Conservation (phyloP, 2,113 vertebrate species). For the Centropus bengalensis region DNA sequence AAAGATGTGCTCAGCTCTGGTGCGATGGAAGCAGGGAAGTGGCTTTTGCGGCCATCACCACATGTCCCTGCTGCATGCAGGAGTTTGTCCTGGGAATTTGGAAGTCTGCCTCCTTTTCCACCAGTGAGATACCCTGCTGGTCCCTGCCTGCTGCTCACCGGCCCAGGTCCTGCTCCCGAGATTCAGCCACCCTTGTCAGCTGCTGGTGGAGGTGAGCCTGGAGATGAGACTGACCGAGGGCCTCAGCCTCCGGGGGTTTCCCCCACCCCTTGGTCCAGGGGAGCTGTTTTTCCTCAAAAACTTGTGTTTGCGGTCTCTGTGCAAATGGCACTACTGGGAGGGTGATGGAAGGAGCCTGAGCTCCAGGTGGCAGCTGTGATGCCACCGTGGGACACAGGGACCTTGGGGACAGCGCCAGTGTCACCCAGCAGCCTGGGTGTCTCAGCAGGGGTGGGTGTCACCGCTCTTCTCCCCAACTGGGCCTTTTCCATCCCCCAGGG, state of each 20-base stretch:
- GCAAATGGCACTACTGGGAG: neutral
- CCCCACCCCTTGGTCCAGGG: neutral
- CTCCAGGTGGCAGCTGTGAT: neutral
- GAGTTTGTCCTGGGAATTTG: neutral
- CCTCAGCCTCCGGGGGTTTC: neutral
- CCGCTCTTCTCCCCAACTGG: neutral
- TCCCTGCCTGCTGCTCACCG: neutral
- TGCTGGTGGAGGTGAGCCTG: neutral
- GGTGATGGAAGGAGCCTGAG: accelerated
- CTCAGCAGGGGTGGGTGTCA: neutral
- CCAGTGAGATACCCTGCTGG: neutral
- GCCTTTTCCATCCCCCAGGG: accelerated
- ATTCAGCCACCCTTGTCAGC: neutral
- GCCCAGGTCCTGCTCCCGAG: neutral
- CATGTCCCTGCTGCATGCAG: accelerated
- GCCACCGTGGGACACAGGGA: accelerated
- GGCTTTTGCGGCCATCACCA: neutral
- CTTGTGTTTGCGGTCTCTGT: neutral
- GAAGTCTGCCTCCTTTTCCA: neutral
- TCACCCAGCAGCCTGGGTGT: neutral
- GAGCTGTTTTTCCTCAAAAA: neutral
- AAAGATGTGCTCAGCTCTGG: neutral
- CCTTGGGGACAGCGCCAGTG: accelerated
- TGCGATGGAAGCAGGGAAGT: neutral
- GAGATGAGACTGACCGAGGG: neutral